Evolutionary conservation across 2,888 invertebrate genomes (phyloP).

Genomic region (Spicauda simplicius): DNA sequence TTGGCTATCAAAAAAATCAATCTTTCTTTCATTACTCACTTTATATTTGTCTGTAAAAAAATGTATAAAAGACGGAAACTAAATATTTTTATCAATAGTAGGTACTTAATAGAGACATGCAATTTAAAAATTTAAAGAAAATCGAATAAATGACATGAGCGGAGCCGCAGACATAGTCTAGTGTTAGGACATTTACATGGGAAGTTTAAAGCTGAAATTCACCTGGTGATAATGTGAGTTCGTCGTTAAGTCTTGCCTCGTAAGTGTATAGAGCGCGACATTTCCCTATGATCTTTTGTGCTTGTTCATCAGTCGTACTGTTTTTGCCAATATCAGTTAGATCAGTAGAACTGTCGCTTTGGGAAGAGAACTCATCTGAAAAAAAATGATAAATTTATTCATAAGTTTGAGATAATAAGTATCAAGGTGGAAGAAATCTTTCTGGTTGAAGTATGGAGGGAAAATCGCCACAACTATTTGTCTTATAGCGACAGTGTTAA

Average conservation of each 20-base stretch:
- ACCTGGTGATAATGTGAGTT: constrained; percentile 90
- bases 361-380: constrained; percentile 92
- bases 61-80: too few relatives aligned
- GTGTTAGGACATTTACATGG: neutral
- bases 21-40: too few relatives aligned
- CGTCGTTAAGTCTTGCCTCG: constrained; percentile 94
- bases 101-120: too few relatives aligned
- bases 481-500: too few relatives aligned
- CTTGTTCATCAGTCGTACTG: constrained; percentile 61
- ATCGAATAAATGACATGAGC: neutral
- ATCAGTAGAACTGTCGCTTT: constrained; percentile 87
- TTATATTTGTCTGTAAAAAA: too few relatives aligned
- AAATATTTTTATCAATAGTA: too few relatives aligned
- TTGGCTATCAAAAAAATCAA: too few relatives aligned
- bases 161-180: neutral
- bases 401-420: too few relatives aligned
- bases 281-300: constrained; percentile 83
- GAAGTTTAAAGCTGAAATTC: constrained; percentile 37
- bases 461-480: too few relatives aligned
- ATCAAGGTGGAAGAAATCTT: too few relatives aligned
- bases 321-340: constrained; percentile 80
- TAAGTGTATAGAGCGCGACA: constrained; percentile 95
- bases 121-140: too few relatives aligned
- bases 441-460: too few relatives aligned
- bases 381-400: constrained; percentile 41